Base-by-base conservation (phyloP, 2,888 invertebrate species). In the Parnassius apollo region DNA sequence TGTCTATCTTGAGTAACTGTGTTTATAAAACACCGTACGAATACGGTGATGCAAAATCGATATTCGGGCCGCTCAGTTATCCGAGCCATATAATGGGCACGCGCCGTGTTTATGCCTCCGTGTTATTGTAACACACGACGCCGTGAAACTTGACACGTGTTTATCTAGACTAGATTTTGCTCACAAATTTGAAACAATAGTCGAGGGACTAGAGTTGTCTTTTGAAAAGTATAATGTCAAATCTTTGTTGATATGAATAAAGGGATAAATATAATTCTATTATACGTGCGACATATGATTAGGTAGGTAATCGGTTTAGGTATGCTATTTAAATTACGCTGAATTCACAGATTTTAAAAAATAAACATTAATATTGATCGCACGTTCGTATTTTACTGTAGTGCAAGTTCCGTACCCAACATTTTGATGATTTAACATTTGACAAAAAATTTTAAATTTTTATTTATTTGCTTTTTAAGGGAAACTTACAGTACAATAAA, bases 61-160 rank as follows among this genome's bases (percentile, higher is more conserved):
- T 25, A 51, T 51, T 51, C 11, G 25, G 51, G 11, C 51, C 25
- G 51, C 4, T 22, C 25, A 4, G 51, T 51, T 51, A 51, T 10
- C 51, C 51, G 51, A 51, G 22, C 11, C 51, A 12, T 25, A 7
- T 11, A 25, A 10, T 51, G 51, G 25, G 51, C 22, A 22, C 22
- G 22, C 22, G 51, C 11, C 25, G 22, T 51, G 51, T 50, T 50
- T 18, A 18, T 50, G 18, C 13, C 9, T 22, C 18, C 50, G 18
- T 50, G 50, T 51, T 51, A 51, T 51, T 51, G 51, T 51, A 51
- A 25, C 51, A 9, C 50, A 50, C 10, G 50, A 13, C 13, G 51
- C 25, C 11, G 3, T 25, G 12, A 9, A 51, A 51, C 51, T 25
- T 7, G 51, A 51, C 25, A 51, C 51, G 9, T 51, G 51, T 51